These are phyloP conservation scores for Papilio machaon DNA, from an alignment of 1,140 invertebrate species.

Conservation along the genomic window DNA sequence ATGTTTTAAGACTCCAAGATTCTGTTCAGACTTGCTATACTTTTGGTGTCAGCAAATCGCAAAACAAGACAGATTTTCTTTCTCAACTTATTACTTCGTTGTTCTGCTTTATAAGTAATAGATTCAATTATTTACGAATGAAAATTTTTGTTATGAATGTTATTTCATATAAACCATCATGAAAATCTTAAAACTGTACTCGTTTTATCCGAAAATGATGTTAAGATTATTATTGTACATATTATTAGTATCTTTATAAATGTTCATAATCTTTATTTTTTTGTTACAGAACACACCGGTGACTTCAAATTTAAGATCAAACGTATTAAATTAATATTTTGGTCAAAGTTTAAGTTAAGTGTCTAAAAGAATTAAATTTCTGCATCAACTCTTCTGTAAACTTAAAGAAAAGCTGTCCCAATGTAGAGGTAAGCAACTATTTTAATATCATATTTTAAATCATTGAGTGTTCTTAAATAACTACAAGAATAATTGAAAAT, in stretches of 20 bases:
- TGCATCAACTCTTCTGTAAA: slow-evolving; percentile 23
- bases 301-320: slow-evolving; percentile 18
- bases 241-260: background rate
- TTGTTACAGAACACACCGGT: slow-evolving; percentile 38
- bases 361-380: slow-evolving; percentile 38
- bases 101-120: background rate
- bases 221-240: too few species aligned
- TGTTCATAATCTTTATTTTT: background rate
- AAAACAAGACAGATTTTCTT: slow-evolving; percentile 4
- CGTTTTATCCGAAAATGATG: too few species aligned
- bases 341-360: slow-evolving; percentile 37
- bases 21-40: slow-evolving; percentile 18
- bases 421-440: slow-evolving; percentile 34
- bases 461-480: too few species aligned
- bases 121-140: background rate
- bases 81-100: background rate
- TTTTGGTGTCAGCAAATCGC: slow-evolving; percentile 27
- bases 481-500: too few species aligned
- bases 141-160: background rate
- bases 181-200: too few species aligned
- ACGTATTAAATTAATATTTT: slow-evolving; percentile 5
- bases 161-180: too few species aligned
- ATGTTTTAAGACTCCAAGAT: slow-evolving; percentile 27
- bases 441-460: background rate
- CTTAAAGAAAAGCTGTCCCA: slow-evolving; percentile 27